These are phyloP conservation scores for Brachyhypopomus gauderio DNA, from an alignment of 2,113 vertebrate genomes.

Conservation along the genomic window DNA sequence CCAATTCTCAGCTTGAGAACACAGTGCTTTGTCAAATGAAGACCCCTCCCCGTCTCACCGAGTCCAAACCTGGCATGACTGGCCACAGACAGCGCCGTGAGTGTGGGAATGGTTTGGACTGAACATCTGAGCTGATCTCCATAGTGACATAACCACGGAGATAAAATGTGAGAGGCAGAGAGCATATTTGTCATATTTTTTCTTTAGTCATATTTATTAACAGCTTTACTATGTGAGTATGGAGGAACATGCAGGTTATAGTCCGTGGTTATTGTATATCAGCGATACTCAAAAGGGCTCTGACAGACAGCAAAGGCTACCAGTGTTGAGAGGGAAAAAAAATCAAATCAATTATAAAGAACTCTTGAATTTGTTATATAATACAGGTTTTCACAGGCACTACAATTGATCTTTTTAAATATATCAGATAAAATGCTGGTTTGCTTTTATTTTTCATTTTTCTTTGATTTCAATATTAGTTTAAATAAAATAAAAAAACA, in stretches of 20 bases:
- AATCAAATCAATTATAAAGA: conserved; percentile 73
- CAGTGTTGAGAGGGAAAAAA: conserved; percentile 82
- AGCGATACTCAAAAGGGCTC: conserved; percentile 92
- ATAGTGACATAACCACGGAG: conserved; percentile 42
- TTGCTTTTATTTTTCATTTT: conserved; percentile 82
- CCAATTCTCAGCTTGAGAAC: neutral
- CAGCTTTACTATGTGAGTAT: conserved; percentile 90
- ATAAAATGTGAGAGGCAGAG: conserved; percentile 75
- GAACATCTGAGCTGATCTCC: conserved; percentile 8
- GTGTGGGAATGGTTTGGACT: conserved; percentile 26
- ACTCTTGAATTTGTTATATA: conserved; percentile 77
- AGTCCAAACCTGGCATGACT: neutral
- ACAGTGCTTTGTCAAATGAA: conserved; percentile 11
- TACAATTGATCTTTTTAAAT: conserved; percentile 87
- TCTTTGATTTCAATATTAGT: conserved; percentile 81
- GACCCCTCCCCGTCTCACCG: neutral
- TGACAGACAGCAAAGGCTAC: conserved; percentile 98
- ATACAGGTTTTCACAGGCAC: conserved; percentile 99
- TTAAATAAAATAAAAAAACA: conserved; percentile 82
- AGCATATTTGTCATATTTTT: conserved; percentile 66
- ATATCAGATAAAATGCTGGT: conserved; percentile 98
- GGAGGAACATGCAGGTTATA: conserved; percentile 97
- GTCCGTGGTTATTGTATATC: conserved; percentile 92
- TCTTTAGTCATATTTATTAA: conserved; percentile 84
- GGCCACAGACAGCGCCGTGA: conserved; percentile 27